A percentile compares a stretch with the other conserved stretches of the same genome.
These are phyloP conservation scores for Tychaedon coryphoeus DNA, from an alignment of 2,113 vertebrate species.

Conservation along the genomic window DNA sequence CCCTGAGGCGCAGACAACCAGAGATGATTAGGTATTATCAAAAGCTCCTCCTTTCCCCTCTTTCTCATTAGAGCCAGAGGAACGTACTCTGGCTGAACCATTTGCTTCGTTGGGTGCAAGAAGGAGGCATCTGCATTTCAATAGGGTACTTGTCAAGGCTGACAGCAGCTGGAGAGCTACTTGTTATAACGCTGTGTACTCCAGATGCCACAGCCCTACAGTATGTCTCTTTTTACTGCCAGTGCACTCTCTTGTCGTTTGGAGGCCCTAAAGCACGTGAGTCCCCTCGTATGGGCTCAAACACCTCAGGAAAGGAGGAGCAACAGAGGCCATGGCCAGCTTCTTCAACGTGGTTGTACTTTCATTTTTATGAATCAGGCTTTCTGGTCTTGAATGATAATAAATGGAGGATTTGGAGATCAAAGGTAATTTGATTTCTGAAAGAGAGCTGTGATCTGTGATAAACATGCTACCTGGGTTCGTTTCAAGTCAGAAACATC, in stretches of 20 bases:
- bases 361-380: background rate
- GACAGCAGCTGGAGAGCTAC: background rate
- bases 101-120: background rate
- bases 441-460: background rate
- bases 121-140: slow-evolving; percentile 19
- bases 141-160: background rate
- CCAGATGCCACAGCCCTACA: background rate
- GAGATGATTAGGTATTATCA: background rate
- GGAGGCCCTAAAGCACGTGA: background rate
- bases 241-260: background rate
- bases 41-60: background rate
- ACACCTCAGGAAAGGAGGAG: background rate
- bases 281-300: background rate
- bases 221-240: background rate
- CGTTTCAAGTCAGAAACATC: background rate
- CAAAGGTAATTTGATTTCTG: slow-evolving; percentile 17
- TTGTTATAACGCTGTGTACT: background rate
- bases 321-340: background rate
- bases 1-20: background rate
- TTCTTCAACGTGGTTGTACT: background rate
- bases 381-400: background rate
- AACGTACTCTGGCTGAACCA: background rate
- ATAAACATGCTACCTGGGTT: background rate
- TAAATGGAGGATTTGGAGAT: background rate
- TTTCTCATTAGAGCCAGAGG: background rate